phyloP scores from a whole-genome alignment of 2,888 invertebrate genomes.

The Philhelius pedissequus region DNA sequence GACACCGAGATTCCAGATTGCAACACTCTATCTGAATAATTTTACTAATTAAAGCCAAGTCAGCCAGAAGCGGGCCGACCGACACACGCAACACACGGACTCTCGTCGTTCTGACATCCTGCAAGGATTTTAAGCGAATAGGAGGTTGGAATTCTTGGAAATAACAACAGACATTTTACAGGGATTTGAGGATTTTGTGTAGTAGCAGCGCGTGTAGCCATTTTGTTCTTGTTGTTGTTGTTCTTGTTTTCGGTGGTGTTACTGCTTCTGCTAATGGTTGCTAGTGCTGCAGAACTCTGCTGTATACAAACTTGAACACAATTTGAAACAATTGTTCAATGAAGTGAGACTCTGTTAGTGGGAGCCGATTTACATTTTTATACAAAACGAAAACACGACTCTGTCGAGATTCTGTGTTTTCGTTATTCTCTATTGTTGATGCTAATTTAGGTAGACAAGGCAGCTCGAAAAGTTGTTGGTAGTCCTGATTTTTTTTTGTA shows the following conservation, averaged over 20 bases:
- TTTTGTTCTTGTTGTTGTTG: neutral
- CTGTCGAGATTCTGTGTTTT: constrained; percentile 34
- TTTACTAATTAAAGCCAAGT: constrained; percentile 64
- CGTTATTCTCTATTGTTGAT: constrained; percentile 52
- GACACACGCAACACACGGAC: too few relatives aligned
- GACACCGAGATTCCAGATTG: constrained; percentile 54
- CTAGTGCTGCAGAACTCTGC: neutral
- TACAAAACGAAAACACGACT: constrained; percentile 57
- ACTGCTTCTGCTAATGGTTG: neutral
- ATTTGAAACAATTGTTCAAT: constrained; percentile 60
- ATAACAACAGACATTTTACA: constrained; percentile 41
- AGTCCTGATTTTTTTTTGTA: neutral
- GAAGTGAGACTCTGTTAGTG: constrained; percentile 55
- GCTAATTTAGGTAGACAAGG: constrained; percentile 62
- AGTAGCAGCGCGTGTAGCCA: constrained; percentile 3
- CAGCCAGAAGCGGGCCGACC: constrained; percentile 15
- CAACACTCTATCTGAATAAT: constrained; percentile 63
- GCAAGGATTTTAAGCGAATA: constrained; percentile 19
- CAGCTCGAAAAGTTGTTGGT: constrained; percentile 20
- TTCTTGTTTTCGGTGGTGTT: neutral
- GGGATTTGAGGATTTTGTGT: constrained; percentile 45
- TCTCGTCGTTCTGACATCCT: neutral
- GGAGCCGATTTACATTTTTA: constrained; percentile 54
- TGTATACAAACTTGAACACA: constrained; percentile 6
- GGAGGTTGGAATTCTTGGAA: constrained; percentile 20